phyloP scores from a whole-genome alignment of 2,113 vertebrate genomes.

The Oreochromis spilurus region DNA sequence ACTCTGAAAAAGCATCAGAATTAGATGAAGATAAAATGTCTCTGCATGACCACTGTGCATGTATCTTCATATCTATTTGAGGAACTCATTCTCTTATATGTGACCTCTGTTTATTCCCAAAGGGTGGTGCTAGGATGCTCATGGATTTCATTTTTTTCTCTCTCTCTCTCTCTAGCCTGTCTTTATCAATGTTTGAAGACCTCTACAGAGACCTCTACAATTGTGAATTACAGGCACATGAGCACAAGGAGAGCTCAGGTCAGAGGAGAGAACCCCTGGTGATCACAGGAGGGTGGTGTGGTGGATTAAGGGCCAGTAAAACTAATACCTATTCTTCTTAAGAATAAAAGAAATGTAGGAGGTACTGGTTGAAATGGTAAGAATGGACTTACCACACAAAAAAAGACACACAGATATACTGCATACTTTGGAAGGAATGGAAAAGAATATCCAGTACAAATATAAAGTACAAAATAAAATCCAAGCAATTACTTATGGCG shows the following conservation, averaged over 20 bases:
- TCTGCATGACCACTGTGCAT: not conserved
- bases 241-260: not conserved
- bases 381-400: not conserved
- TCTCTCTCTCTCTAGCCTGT: not conserved
- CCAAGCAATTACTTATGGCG: not conserved
- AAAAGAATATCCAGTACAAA: not conserved
- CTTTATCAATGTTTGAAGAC: not conserved
- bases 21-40: slow-evolving; percentile 7
- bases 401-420: not conserved
- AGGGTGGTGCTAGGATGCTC: not conserved
- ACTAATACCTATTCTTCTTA: not conserved
- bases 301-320: slow-evolving; percentile 9
- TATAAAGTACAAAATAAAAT: not conserved
- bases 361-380: not conserved
- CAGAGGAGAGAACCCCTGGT: not conserved
- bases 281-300: slow-evolving; percentile 14
- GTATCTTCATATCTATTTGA: not conserved
- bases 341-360: slow-evolving; percentile 8
- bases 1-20: slow-evolving; percentile 3
- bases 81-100: slow-evolving; percentile 8
- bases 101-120: slow-evolving; percentile 28
- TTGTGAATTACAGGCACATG: not conserved
- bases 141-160: not conserved
- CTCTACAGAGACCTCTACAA: not conserved
- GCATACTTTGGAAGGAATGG: not conserved